Conservation (phyloP, 1,140 invertebrate species). For the Bombus picipes region DNA sequence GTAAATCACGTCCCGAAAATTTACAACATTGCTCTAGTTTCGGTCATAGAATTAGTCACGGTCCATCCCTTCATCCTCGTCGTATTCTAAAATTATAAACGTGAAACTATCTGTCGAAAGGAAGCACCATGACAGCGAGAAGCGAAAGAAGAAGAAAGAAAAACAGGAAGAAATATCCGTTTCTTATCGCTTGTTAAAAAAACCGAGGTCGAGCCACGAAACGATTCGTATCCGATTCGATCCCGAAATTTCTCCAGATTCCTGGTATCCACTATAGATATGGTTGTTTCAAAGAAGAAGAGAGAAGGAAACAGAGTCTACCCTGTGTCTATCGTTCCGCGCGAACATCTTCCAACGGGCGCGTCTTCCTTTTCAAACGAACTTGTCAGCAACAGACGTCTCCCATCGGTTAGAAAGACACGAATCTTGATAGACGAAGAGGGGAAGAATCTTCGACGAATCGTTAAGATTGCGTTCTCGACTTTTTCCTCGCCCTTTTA, state of each 20-base stretch:
- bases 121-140: not conserved
- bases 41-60: slow-evolving; percentile 36
- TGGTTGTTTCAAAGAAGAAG: not conserved
- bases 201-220: not conserved
- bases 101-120: not conserved
- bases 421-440: not conserved
- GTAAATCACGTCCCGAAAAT: slow-evolving; percentile 58
- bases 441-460: slow-evolving; percentile 51
- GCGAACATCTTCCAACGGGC: not conserved
- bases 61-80: not conserved
- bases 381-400: slow-evolving; percentile 44
- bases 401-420: not conserved
- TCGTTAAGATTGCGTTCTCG: slow-evolving; percentile 68
- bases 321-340: not conserved
- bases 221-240: not conserved
- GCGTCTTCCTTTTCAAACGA: slow-evolving; percentile 14
- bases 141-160: not conserved
- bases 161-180: not conserved
- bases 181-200: not conserved
- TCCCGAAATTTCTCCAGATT: not conserved
- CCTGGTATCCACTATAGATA: not conserved
- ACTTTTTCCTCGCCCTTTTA: slow-evolving; percentile 51
- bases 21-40: slow-evolving; percentile 69
- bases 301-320: not conserved
- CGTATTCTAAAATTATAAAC: not conserved